Evolutionary conservation across 2,888 invertebrate genomes (phyloP).

Genomic region (Meandrusa payeni): DNA sequence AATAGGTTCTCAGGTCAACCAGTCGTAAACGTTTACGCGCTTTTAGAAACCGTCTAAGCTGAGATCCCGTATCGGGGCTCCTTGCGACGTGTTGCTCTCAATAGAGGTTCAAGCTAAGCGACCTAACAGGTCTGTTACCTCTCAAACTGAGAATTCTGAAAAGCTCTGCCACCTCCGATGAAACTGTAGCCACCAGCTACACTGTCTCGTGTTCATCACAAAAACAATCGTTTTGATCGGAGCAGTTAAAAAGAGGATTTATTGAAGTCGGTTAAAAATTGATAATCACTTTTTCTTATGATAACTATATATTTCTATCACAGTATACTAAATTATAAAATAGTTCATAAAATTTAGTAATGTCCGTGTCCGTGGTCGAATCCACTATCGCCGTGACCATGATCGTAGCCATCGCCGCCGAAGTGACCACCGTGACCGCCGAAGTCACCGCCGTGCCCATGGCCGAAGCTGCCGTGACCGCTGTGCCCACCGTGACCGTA

Average conservation of each 20-base stretch:
- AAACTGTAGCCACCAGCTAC: no score
- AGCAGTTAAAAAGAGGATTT: no score
- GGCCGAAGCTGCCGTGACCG: constrained; percentile 13
- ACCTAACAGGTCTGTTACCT: no score
- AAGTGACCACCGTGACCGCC: constrained; percentile 18
- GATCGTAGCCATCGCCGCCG: constrained; percentile 24
- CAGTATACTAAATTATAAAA: background rate
- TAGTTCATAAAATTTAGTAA: background rate
- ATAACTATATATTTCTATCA: constrained; percentile 3
- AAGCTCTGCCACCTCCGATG: no score
- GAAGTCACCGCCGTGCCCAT: constrained; percentile 23
- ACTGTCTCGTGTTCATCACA: no score
- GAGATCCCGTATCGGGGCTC: no score
- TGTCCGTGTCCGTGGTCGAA: constrained; percentile 25
- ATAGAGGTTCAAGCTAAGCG: no score
- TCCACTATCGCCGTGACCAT: constrained; percentile 14
- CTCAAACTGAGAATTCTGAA: no score
- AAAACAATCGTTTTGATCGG: background rate
- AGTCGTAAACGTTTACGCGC: no score
- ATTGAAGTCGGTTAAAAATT: constrained; percentile 5
- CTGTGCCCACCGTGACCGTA: background rate
- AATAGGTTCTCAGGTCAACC: no score
- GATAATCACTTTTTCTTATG: background rate
- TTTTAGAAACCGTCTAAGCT: no score
- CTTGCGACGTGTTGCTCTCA: no score